phyloP scores from a whole-genome alignment of 1,140 invertebrate genomes.

The Drosophila arawakana region DNA sequence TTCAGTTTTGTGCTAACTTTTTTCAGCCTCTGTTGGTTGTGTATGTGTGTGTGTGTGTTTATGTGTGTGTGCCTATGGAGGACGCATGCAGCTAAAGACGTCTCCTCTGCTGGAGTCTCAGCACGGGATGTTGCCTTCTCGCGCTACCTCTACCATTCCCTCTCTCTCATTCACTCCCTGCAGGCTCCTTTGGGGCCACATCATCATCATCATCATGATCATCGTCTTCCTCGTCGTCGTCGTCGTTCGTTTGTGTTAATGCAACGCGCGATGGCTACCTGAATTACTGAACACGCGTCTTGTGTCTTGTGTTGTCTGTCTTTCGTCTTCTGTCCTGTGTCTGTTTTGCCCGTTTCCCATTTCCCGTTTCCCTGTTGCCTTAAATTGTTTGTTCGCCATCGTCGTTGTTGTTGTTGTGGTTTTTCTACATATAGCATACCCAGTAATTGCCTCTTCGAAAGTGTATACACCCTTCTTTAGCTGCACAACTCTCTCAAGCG shows the following conservation, averaged over 20 bases:
- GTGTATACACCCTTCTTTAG: background rate
- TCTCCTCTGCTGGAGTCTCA: constrained; percentile 27
- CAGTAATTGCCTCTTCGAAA: background rate
- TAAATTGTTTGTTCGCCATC: constrained; percentile 80
- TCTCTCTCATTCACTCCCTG: background rate
- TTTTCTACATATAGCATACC: constrained; percentile 7
- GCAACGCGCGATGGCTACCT: constrained; percentile 84
- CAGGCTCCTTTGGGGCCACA: too few relatives aligned
- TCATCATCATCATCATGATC: too few relatives aligned
- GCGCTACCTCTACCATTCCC: background rate
- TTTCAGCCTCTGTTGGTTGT: background rate
- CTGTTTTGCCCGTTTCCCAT: constrained; percentile 10
- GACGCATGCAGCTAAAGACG: constrained; percentile 47
- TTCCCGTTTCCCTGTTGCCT: constrained; percentile 40
- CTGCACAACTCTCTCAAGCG: too few relatives aligned
- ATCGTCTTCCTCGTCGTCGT: constrained; percentile 42
- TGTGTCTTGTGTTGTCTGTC: constrained; percentile 71
- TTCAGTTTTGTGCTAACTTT: constrained; percentile 11
- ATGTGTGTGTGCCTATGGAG: constrained; percentile 53
- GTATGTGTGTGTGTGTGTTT: constrained; percentile 27
- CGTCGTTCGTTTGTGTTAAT: constrained; percentile 81
- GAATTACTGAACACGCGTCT: constrained; percentile 85
- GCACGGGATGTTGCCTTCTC: constrained; percentile 26
- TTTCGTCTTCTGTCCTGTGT: constrained; percentile 72
- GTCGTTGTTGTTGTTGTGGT: constrained; percentile 29